phyloP scores from a whole-genome alignment of 2,888 invertebrate species.

The Yponomeuta cagnagella region DNA sequence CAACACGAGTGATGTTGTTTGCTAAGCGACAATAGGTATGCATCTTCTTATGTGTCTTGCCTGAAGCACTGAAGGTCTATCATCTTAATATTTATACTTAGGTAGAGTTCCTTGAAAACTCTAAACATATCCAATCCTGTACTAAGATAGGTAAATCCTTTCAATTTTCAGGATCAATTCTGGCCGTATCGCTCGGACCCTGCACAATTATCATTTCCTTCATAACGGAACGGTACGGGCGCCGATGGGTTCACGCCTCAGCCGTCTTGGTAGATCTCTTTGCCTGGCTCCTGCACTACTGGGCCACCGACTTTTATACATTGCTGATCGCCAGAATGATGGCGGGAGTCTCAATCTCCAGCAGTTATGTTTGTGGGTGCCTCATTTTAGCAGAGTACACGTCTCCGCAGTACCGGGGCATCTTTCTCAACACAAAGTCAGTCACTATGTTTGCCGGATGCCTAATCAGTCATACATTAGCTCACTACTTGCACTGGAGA shows the following conservation, averaged over 20 bases:
- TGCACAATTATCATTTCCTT: not conserved
- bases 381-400: not conserved
- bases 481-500: conserved; percentile 6
- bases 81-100: not conserved
- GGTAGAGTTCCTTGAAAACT: not conserved
- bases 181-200: not conserved
- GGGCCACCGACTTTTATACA: not conserved
- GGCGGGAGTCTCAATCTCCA: not conserved
- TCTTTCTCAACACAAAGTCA: not conserved
- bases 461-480: not conserved
- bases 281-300: conserved; percentile 1
- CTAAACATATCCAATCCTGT: not conserved
- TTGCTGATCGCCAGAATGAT: not conserved
- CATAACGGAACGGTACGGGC: not conserved
- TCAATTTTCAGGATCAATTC: conserved; percentile 3
- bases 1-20: no score
- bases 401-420: not conserved
- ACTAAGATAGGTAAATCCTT: not conserved
- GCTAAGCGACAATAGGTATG: no score
- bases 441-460: not conserved
- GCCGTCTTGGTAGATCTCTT: not conserved
- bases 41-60: no score
- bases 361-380: not conserved
- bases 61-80: no score
- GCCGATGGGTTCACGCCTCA: not conserved